Conservation (phyloP, 2,113 vertebrate species). For the Cairina moschata region DNA sequence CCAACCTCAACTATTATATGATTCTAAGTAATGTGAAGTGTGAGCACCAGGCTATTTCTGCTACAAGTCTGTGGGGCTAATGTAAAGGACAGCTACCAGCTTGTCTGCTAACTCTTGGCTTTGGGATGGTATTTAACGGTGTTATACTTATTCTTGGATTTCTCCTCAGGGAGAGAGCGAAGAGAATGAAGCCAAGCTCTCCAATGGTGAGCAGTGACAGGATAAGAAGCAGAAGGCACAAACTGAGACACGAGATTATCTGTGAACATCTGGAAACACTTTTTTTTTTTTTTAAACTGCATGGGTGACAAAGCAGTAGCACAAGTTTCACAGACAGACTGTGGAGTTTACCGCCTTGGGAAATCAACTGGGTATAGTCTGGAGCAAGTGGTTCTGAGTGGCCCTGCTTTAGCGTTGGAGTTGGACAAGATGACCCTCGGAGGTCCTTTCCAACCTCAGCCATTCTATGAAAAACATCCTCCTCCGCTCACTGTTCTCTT, state of each 20-base stretch:
- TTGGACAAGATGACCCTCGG: neutral
- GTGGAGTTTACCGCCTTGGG: neutral
- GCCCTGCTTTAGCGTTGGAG: neutral
- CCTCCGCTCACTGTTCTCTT: too few relatives aligned
- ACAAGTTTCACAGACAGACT: neutral
- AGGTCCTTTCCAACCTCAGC: neutral
- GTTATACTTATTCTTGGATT: neutral
- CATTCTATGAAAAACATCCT: too few relatives aligned
- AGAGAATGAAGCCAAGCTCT: neutral
- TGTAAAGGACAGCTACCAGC: neutral
- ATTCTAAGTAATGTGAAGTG: neutral
- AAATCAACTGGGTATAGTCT: neutral
- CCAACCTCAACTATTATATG: neutral
- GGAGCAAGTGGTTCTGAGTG: neutral
- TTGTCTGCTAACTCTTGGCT: neutral
- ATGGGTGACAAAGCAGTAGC: neutral
- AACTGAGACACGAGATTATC: neutral
- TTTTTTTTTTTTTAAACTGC: neutral
- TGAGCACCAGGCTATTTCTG: neutral
- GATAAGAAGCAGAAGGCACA: neutral
- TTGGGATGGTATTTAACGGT: neutral
- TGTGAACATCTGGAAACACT: neutral
- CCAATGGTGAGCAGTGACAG: neutral
- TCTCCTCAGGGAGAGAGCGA: neutral
- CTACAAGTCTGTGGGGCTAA: neutral